A percentile compares a stretch with the other conserved stretches of the same genome.
Evolutionary conservation across 64 coral and sea anemone genomes (phyloP).

Genomic region (Acropora tenuis): DNA sequence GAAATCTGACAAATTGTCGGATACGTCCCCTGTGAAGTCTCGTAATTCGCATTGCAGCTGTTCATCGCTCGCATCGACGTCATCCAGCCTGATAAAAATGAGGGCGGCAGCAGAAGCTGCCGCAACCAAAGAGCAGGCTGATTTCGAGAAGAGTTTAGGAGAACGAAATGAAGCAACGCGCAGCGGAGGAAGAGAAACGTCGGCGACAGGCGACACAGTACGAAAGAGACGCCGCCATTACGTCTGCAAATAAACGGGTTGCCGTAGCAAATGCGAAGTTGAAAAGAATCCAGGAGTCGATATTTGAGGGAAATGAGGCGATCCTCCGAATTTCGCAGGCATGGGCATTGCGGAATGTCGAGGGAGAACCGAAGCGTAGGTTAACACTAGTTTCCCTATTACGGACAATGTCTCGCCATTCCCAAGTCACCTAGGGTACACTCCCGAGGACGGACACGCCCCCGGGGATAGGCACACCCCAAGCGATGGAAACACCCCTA

Average conservation of each 20-base stretch:
- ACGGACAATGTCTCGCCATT: not conserved
- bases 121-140: too few relatives aligned
- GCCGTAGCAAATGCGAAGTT: conserved; percentile 43
- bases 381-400: conserved; percentile 1
- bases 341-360: not conserved
- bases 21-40: too few relatives aligned
- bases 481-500: not conserved
- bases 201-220: conserved; percentile 20
- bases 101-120: too few relatives aligned
- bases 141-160: too few relatives aligned
- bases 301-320: not conserved
- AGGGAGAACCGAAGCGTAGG: conserved; percentile 37
- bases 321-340: not conserved
- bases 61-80: too few relatives aligned
- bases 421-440: not conserved
- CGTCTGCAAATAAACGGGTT: conserved; percentile 7
- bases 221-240: conserved; percentile 11
- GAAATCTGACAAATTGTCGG: too few relatives aligned
- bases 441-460: not conserved
- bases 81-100: too few relatives aligned
- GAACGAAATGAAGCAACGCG: conserved; percentile 2
- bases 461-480: not conserved
- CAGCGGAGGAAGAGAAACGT: conserved; percentile 29
- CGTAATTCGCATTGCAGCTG: too few relatives aligned
- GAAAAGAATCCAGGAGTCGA: conserved; percentile 30